A percentile compares a stretch with the other conserved stretches of the same genome.
Evolutionary conservation across 35 echinoderm and acorn worm species (phyloP).

Genomic region (Patiria miniata): DNA sequence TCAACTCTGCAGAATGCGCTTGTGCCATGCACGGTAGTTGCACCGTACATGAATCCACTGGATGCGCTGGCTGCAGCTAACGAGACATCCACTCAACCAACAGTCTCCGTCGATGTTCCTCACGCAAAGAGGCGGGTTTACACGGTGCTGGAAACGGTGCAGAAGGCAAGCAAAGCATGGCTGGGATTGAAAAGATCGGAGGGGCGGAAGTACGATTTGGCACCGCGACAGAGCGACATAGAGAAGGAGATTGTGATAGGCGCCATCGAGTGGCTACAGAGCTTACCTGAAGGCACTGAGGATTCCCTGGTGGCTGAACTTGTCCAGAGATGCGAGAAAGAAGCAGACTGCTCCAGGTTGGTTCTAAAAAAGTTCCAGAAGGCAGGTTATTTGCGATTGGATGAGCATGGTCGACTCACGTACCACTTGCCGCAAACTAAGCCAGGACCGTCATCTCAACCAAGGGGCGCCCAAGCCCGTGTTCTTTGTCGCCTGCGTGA

Average conservation of each 20-base stretch:
- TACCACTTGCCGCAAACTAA: background rate
- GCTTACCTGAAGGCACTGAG: background rate
- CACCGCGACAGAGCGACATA: background rate
- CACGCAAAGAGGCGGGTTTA: slow-evolving; percentile 7
- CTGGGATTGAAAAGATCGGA: background rate
- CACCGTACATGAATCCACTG: background rate
- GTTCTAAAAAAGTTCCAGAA: background rate
- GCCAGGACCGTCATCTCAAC: background rate
- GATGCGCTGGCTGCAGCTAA: background rate
- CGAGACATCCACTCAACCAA: background rate
- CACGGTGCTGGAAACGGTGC: background rate
- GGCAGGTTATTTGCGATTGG: background rate
- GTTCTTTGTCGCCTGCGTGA: background rate
- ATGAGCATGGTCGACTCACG: background rate
- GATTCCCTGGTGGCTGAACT: background rate
- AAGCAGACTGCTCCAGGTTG: background rate
- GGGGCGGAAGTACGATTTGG: background rate
- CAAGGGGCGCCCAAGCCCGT: background rate
- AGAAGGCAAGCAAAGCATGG: too few relatives aligned
- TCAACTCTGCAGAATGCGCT: background rate
- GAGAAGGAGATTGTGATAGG: background rate
- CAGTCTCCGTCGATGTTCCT: background rate
- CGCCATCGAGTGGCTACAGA: background rate
- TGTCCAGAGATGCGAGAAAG: background rate
- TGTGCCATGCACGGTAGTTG: background rate